Percentiles rank a stretch among this genome's conserved stretches.
Evolutionary conservation across 2,113 vertebrate species (phyloP).

Genomic region (Sardina pilchardus): DNA sequence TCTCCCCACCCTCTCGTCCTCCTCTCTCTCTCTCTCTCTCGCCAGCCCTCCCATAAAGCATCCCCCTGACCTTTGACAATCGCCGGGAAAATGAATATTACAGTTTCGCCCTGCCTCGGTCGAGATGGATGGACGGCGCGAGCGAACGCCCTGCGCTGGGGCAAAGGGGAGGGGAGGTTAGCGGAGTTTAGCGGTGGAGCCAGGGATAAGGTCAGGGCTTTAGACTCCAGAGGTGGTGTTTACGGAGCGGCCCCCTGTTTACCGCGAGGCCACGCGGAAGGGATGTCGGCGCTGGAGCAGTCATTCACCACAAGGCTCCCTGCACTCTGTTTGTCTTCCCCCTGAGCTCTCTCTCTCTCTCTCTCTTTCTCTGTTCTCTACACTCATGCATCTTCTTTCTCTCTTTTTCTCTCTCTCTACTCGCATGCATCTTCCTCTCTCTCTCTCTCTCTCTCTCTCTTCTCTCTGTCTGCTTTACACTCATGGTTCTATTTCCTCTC

Average conservation of each 20-base stretch:
- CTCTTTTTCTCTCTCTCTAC: background rate
- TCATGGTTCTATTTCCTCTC: background rate
- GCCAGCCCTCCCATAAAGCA: background rate
- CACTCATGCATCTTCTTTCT: background rate
- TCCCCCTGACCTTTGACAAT: constrained; percentile 5
- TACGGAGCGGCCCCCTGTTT: constrained; percentile 59
- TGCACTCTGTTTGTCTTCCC: background rate
- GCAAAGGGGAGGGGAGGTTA: constrained; percentile 15
- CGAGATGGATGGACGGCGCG: constrained; percentile 15
- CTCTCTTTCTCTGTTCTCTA: background rate
- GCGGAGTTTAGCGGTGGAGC: constrained; percentile 43
- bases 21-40: background rate
- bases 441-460: background rate
- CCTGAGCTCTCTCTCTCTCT: background rate
- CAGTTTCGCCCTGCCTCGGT: background rate
- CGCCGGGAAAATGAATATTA: background rate
- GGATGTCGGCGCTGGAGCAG: constrained; percentile 73
- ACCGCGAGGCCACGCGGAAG: constrained; percentile 60
- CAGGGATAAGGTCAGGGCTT: constrained; percentile 55
- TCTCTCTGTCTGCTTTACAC: background rate
- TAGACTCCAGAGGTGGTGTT: constrained; percentile 61
- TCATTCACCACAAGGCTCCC: constrained; percentile 35
- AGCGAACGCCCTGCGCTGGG: no score
- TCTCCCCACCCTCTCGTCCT: background rate
- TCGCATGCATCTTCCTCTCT: background rate